Conservation (phyloP, 2,888 invertebrate genomes). For the Barypeithes pellucidus region DNA sequence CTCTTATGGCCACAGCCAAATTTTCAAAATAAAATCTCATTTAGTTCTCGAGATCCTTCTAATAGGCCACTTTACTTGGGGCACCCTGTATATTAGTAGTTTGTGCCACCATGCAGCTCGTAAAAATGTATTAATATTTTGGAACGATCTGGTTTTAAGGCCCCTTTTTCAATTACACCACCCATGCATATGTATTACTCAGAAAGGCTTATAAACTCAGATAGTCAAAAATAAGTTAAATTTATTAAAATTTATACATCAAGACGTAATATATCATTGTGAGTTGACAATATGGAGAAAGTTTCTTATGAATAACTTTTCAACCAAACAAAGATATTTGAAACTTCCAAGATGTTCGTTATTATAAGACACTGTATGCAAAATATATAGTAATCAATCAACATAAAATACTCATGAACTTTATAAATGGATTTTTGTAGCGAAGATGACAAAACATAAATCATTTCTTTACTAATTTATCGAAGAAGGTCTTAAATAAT, state of each 20-base stretch:
- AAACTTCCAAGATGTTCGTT: not conserved
- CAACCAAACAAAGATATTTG: slow-evolving; percentile 1
- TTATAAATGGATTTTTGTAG: not conserved
- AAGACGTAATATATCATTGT: not conserved
- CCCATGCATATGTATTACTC: not conserved
- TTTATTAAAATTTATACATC: slow-evolving; percentile 2
- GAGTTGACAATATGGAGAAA: not conserved
- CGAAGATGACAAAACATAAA: not conserved
- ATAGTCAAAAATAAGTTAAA: not conserved
- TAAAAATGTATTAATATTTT: too few relatives aligned
- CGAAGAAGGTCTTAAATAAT: not conserved
- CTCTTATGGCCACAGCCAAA: too few relatives aligned
- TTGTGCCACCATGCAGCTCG: too few relatives aligned
- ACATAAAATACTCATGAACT: not conserved
- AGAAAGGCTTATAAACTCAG: not conserved
- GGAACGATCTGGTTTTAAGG: too few relatives aligned
- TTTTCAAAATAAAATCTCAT: too few relatives aligned
- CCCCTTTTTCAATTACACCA: too few relatives aligned
- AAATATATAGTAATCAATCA: not conserved
- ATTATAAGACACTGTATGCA: not conserved
- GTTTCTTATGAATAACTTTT: slow-evolving; percentile 6
- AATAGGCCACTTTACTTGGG: too few relatives aligned
- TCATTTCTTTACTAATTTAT: not conserved
- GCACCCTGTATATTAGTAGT: too few relatives aligned
- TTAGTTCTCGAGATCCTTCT: too few relatives aligned